Base-by-base conservation (phyloP, 2,113 vertebrate species). In the Pholis gunnellus region DNA sequence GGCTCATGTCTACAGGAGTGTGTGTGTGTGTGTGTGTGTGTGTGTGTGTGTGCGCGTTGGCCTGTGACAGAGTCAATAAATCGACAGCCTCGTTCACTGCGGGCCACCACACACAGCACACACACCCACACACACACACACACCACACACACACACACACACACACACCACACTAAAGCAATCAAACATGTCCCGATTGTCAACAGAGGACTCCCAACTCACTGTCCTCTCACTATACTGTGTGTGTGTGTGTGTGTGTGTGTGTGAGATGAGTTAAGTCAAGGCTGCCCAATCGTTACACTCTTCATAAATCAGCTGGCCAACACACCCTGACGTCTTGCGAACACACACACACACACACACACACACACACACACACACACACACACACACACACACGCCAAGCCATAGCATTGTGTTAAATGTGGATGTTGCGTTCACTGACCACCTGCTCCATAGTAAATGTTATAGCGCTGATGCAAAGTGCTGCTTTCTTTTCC, bases 1-100 rank as follows among this genome's bases (percentile, higher is more conserved):
- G 96, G 95, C 95, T 95, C 93, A 92, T 92, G 94, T 95, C 94
- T 95, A 93, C 92, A 94, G 87, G 92, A 92, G 94, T 36, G 78
- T 73, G 44, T 68, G 52, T 60, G 56, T 60, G 34, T 54, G 76
- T 59, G 64, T 78, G 64, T 79, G 44, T 54, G 36, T 60, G 54
- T 75, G 64, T 81, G 54, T 75, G 93, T 95, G 94, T 94, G 96
- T 95, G 95, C 94, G 95, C 88, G 93, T 85, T 90, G 91, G 93
- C 90, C 93, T 74, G 94, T 94, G 95, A 96, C 95, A 94, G 93
- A 95, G 96, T 97, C 97, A 94, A 97, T 97, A 96, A 95, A 97
- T 97, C 86, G 95, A 97, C 95, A 83, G 78, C 83, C 84, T 92
- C 89, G 59, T 92, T 95, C 95, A 95, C 96, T 87, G 93, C 93